Evolutionary conservation across 2,797 vertebrate genomes (phyloP), one percentile per base, ranked within the genome.

Genomic region (Molothrus ater): DNA sequence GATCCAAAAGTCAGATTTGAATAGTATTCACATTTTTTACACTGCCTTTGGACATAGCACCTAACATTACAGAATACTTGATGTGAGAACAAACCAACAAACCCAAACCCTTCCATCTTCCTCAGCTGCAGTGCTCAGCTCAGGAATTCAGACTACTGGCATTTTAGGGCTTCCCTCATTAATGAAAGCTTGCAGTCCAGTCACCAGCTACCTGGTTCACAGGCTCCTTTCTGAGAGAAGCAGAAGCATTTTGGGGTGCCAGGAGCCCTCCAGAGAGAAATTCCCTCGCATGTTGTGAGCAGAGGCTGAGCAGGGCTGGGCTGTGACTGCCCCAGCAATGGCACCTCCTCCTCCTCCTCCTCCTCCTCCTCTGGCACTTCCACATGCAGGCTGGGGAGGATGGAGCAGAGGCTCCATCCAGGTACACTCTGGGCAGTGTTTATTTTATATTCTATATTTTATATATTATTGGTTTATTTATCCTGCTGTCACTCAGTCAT

Each of bases 351-450:
- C 36, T 36, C 36, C 0, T 31, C 16, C 54, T 29, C 63, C 36
- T 36, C 36, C 36, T 36, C 0, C 0, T 31, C 16, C 54, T 29
- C 63, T 4, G 8, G 7, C 6, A 28, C 0, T 0, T 31, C 16
- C 54, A 26, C 63, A 28, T 13, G 40, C 31, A 68, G 47, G 22
- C 13, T 17, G 16, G 9, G 20, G 59, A 48, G 45, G 19, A 45
- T 12, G 17, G 40, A 71, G 38, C 22, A 72, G 34, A 76, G 66
- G 34, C 34, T 34, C 34, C 34, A 34, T 9, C 36, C 34, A 81
- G 31, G 25, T 5, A 6, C 24, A 25, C 57, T 18, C 43, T 20
- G 24, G 31, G 48, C 36, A 36, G 7, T 9, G 29, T 3, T 51
- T 29, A 51, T 51, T 51, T 9, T 38, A 38, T 38, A 38, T 40